These are phyloP conservation scores for Orchesella cincta DNA, from an alignment of 1,140 invertebrate genomes.

Conservation along the genomic window DNA sequence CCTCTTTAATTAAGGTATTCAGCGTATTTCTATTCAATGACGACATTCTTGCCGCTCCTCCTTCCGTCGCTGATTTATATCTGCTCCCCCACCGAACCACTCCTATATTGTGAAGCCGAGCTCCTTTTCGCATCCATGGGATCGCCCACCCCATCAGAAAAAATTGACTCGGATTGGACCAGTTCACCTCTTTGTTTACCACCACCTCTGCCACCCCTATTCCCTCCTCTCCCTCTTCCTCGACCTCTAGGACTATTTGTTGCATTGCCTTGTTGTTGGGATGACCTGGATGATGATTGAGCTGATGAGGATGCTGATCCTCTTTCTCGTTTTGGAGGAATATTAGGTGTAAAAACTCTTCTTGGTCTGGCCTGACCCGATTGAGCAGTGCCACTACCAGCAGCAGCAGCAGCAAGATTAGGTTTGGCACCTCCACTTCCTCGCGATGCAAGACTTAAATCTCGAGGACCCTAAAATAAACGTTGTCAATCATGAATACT, in stretches of 20 bases:
- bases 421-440: not conserved
- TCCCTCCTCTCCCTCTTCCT: not conserved
- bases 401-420: not conserved
- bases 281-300: not conserved
- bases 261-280: not conserved
- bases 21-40: not conserved
- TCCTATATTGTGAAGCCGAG: not conserved
- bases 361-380: not conserved
- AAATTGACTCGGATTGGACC: constrained; percentile 34
- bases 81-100: constrained; percentile 10
- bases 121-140: not conserved
- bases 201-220: not conserved
- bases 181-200: constrained; percentile 9
- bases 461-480: constrained; percentile 27
- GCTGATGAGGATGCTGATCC: not conserved
- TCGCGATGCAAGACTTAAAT: constrained; percentile 18
- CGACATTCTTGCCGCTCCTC: constrained; percentile 2
- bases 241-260: not conserved
- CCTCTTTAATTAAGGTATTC: constrained; percentile 5
- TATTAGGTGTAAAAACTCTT: constrained; percentile 31
- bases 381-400: not conserved
- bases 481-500: not conserved
- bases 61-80: not conserved
- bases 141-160: constrained; percentile 37
- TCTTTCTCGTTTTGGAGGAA: constrained; percentile 28